A percentile compares a stretch with the other conserved stretches of the same genome.
Evolutionary conservation across 2,113 vertebrate species (phyloP).

Genomic region (Scortum barcoo): DNA sequence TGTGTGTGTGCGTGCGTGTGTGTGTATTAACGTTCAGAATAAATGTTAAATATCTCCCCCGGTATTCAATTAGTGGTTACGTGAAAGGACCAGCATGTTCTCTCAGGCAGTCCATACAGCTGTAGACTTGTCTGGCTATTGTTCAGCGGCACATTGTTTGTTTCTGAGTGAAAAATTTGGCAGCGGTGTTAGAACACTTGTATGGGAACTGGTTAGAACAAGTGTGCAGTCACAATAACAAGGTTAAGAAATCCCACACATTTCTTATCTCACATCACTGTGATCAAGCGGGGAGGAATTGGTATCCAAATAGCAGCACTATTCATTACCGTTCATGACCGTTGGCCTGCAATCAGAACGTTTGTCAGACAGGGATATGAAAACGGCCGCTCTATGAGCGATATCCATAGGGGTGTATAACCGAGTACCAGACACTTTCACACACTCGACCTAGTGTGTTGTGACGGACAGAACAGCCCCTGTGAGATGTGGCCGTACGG

Average conservation of each 20-base stretch:
- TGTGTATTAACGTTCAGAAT: constrained; percentile 15
- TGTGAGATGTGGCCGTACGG: constrained; percentile 52
- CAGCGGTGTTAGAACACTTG: constrained; percentile 69
- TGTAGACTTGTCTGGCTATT: constrained; percentile 80
- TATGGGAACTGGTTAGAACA: constrained; percentile 80
- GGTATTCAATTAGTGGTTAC: constrained; percentile 60
- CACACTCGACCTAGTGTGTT: constrained; percentile 66
- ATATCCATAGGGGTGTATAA: constrained; percentile 69
- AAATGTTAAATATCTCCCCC: constrained; percentile 40
- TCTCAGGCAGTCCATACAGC: constrained; percentile 71
- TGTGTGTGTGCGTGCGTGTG: constrained; percentile 1
- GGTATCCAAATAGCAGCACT: constrained; percentile 58
- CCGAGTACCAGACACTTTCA: constrained; percentile 64
- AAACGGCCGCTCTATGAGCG: constrained; percentile 70
- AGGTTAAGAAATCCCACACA: constrained; percentile 49
- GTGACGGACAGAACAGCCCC: constrained; percentile 69
- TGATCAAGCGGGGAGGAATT: constrained; percentile 55
- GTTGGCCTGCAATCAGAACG: constrained; percentile 62
- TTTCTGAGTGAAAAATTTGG: constrained; percentile 77
- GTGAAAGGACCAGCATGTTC: constrained; percentile 64
- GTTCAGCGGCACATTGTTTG: constrained; percentile 80
- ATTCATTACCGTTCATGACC: constrained; percentile 59
- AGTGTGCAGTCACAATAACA: constrained; percentile 78
- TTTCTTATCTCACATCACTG: constrained; percentile 73
- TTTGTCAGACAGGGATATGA: constrained; percentile 70